Evolutionary conservation across 2,888 invertebrate genomes (phyloP).

Genomic region (Cephonodes hylas): DNA sequence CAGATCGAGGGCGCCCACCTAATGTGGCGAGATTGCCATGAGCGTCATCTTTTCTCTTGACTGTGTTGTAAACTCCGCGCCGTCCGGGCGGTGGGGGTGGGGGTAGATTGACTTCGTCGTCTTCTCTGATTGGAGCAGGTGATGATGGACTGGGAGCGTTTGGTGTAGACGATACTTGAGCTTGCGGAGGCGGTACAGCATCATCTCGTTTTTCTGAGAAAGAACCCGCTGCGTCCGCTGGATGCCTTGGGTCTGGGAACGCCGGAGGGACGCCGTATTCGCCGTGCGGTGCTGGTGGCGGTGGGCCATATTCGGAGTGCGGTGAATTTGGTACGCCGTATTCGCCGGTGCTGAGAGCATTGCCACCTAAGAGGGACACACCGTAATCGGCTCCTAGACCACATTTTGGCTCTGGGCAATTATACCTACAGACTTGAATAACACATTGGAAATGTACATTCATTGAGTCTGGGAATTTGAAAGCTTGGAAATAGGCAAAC

Average conservation of each 20-base stretch:
- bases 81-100: conserved; percentile 93
- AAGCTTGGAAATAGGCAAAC: conserved; percentile 97
- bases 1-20: conserved; percentile 93
- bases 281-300: conserved; percentile 82
- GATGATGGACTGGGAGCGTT: conserved; percentile 80
- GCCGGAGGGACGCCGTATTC: conserved; percentile 90
- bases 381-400: conserved; percentile 86
- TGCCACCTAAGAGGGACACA: conserved; percentile 83
- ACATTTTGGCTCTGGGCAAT: conserved; percentile 96
- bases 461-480: conserved; percentile 98
- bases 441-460: conserved; percentile 98
- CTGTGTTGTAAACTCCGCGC: conserved; percentile 89
- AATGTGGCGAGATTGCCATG: conserved; percentile 90
- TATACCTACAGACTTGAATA: conserved; percentile 96
- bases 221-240: conserved; percentile 90
- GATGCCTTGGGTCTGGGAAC: conserved; percentile 93
- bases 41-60: conserved; percentile 89
- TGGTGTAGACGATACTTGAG: conserved; percentile 88
- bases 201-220: conserved; percentile 92
- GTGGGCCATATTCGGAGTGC: conserved; percentile 86
- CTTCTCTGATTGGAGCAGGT: conserved; percentile 79
- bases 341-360: conserved; percentile 82
- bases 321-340: conserved; percentile 81
- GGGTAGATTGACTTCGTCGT: conserved; percentile 87
- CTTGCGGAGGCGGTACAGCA: conserved; percentile 90